A percentile compares a stretch with the other conserved stretches of the same genome.
These are phyloP conservation scores for Perodicticus potto DNA, from an alignment of 2,797 vertebrate species.

Conservation along the genomic window DNA sequence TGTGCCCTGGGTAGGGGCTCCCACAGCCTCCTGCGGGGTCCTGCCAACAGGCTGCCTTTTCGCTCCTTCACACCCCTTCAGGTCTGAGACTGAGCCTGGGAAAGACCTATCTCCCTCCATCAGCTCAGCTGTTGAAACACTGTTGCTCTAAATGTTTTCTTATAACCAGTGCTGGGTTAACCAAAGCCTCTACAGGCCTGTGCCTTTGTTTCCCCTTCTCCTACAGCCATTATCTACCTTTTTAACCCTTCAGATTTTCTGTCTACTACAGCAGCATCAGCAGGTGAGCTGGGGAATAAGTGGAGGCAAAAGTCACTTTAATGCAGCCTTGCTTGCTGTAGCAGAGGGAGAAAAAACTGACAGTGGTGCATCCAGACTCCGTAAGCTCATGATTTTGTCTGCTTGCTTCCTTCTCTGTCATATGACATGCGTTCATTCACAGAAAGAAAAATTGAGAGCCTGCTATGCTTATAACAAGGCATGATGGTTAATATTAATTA, in stretches of 20 bases:
- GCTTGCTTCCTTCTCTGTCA: background rate
- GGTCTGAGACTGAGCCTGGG: background rate
- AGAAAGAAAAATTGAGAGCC: background rate
- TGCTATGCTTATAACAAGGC: background rate
- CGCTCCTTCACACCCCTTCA: background rate
- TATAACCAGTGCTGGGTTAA: background rate
- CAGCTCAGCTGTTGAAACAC: background rate
- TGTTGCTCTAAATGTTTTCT: background rate
- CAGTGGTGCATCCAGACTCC: rapidly evolving
- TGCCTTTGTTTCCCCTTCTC: background rate
- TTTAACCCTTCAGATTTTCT: no score
- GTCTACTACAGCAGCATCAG: no score
- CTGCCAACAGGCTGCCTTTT: no score
- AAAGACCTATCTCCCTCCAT: background rate
- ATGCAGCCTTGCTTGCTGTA: background rate
- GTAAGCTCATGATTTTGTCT: background rate
- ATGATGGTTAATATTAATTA: background rate
- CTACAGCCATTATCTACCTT: background rate
- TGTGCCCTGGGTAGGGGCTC: background rate
- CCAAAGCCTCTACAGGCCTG: no score
- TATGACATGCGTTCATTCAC: background rate
- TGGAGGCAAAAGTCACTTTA: background rate
- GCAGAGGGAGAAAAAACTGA: background rate
- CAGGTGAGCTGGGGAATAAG: background rate
- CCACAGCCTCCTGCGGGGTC: background rate